Evolutionary conservation across 2,797 vertebrate species (phyloP), one percentile per base, ranked within the genome.

Genomic region (Sebastes elongatus): DNA sequence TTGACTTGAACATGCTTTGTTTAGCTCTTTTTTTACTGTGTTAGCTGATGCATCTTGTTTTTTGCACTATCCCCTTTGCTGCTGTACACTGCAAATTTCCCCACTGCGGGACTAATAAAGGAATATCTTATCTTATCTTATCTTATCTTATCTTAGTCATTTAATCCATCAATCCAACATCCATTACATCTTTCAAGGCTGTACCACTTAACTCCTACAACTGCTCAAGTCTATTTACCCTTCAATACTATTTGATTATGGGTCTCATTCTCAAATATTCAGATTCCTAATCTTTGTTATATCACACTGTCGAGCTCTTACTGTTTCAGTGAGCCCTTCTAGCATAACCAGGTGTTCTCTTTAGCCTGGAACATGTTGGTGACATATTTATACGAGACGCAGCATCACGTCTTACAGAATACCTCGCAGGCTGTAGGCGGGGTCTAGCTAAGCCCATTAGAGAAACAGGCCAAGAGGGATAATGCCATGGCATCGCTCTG

Each of bases 391-490:
- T 71, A 80, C 11, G 4, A 63, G 83, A 73, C 7, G n/a, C 63
- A 80, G 81, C 59, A 38, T 55, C 53, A 25, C 9, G 69, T 87
- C 86, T 88, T 82, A 74, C 22, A 11, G 57, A 81, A 46, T 20
- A 65, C 73, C 66, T 76, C 62, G 28, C 73, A 75, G 87, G 72
- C 76, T 77, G 80, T 60, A 80, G 82, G 88, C 61, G 74, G 80
- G 74, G 72, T 74, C 62, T 16, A 10, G 60, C 30, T 96, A 96
- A 96, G 89, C 95, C 90, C 78, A 94, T 96, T 96, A 96, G 27
- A 89, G 83, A 95, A 95, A 69, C 91, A 95, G 95, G 95, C 78
- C 93, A 95, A 93, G 89, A 70, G 66, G 87, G 92, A 89, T 94
- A 91, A 95, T 81, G 81, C 81, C 76, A 42, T 66, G 59, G 68